Evolutionary conservation across 2,888 invertebrate genomes (phyloP).

Genomic region (Drosophila emarginata): DNA sequence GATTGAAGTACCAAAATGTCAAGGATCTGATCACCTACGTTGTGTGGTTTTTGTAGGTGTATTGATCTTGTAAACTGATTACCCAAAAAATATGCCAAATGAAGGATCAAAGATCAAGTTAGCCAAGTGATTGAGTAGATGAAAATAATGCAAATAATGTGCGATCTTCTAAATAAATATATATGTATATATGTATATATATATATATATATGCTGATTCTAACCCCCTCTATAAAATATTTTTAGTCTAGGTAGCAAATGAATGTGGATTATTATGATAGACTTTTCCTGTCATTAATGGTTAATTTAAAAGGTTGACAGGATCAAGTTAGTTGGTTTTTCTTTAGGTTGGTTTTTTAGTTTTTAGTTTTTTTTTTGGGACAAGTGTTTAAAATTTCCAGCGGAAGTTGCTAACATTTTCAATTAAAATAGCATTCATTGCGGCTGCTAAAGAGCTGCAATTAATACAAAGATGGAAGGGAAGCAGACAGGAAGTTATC

Average conservation of each 20-base stretch:
- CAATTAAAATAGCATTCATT: slow-evolving; percentile 52
- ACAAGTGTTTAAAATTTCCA: slow-evolving; percentile 59
- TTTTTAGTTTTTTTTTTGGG: slow-evolving; percentile 18
- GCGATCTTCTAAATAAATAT: neutral
- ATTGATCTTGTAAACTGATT: too few relatives aligned
- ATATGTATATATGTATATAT: too few relatives aligned
- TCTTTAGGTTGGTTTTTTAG: neutral
- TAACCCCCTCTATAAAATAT: too few relatives aligned
- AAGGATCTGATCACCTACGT: too few relatives aligned
- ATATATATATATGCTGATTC: too few relatives aligned
- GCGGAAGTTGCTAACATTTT: slow-evolving; percentile 68
- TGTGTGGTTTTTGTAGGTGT: too few relatives aligned
- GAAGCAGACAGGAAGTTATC: slow-evolving; percentile 57
- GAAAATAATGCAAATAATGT: neutral
- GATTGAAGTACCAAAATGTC: too few relatives aligned
- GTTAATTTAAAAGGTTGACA: neutral
- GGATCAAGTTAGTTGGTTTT: slow-evolving; percentile 7
- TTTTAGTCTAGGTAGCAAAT: too few relatives aligned
- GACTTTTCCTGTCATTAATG: neutral
- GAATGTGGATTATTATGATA: neutral
- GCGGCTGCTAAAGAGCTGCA: slow-evolving; percentile 67
- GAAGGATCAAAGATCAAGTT: neutral
- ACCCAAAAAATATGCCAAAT: too few relatives aligned
- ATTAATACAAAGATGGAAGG: slow-evolving; percentile 48
- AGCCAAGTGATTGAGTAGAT: neutral